These are phyloP conservation scores for Acronicta alni DNA, from an alignment of 2,888 invertebrate genomes.

Conservation along the genomic window DNA sequence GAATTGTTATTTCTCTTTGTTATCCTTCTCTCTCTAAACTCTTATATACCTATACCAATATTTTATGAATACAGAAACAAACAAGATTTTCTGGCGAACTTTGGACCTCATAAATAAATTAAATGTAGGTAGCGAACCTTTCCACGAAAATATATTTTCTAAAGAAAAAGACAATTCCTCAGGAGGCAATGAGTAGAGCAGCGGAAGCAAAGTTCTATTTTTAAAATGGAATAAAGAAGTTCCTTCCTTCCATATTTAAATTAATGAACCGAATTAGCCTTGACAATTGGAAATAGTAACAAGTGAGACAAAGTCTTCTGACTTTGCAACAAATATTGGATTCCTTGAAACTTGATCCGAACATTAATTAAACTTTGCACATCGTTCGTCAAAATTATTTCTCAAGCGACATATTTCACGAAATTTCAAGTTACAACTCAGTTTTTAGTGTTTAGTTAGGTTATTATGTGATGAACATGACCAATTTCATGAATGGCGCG, in stretches of 20 bases:
- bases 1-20: constrained; percentile 27
- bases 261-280: constrained; percentile 25
- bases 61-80: constrained; percentile 21
- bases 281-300: constrained; percentile 20
- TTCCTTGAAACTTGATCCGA: constrained; percentile 30
- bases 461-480: too few relatives aligned
- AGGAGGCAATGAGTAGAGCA: constrained; percentile 12
- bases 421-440: constrained; percentile 1
- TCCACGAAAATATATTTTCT: constrained; percentile 34
- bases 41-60: constrained; percentile 25
- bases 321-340: constrained; percentile 13
- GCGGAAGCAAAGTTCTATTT: constrained; percentile 10
- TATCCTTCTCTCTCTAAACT: constrained; percentile 2
- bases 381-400: constrained; percentile 29
- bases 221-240: constrained; percentile 11
- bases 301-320: constrained; percentile 14
- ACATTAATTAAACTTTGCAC: constrained; percentile 40
- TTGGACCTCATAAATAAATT: constrained; percentile 42
- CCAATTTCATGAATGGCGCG: too few relatives aligned
- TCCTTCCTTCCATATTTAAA: constrained; percentile 4
- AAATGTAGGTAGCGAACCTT: constrained; percentile 31
- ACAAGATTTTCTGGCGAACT: constrained; percentile 19
- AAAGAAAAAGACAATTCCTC: constrained; percentile 21
- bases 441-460: constrained; percentile 17
- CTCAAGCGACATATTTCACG: constrained; percentile 22